Evolutionary conservation across 2,113 vertebrate species (phyloP).

Genomic region (Chinchilla lanigera): DNA sequence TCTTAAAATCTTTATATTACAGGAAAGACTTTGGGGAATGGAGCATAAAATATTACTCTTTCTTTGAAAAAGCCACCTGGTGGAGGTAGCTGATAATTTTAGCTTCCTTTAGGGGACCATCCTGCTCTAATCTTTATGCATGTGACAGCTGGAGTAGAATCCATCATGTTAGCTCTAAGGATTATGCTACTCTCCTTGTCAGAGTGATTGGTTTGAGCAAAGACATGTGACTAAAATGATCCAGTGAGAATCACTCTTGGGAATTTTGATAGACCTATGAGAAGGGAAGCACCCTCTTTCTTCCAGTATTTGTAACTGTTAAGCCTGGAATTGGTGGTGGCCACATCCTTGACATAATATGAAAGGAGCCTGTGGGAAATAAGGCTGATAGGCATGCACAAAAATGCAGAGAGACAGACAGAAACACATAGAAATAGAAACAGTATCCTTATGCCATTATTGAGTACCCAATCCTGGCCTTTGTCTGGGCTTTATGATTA

Average conservation of each 20-base stretch:
- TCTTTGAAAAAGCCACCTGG: not conserved
- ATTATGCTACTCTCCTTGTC: not conserved
- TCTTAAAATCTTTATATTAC: not conserved
- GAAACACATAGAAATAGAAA: not conserved
- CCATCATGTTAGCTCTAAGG: not conserved
- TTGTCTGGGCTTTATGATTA: not conserved
- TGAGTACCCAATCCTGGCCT: not conserved
- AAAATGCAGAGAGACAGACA: slow-evolving; percentile 13
- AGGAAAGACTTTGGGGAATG: not conserved
- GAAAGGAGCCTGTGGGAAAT: not conserved
- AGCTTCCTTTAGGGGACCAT: not conserved
- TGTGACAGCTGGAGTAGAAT: not conserved
- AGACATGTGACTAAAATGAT: not conserved
- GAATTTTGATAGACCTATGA: not conserved
- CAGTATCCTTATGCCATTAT: not conserved
- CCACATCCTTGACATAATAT: not conserved
- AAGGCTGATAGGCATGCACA: not conserved
- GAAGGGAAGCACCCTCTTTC: not conserved
- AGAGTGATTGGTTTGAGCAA: not conserved
- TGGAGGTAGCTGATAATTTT: not conserved
- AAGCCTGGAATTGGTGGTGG: not conserved
- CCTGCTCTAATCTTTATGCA: not conserved
- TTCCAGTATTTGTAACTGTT: not conserved
- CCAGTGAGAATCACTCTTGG: not conserved
- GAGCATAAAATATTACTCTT: not conserved